Base-by-base conservation (phyloP, 2,888 invertebrate species). In the Hyppa rectilinea region DNA sequence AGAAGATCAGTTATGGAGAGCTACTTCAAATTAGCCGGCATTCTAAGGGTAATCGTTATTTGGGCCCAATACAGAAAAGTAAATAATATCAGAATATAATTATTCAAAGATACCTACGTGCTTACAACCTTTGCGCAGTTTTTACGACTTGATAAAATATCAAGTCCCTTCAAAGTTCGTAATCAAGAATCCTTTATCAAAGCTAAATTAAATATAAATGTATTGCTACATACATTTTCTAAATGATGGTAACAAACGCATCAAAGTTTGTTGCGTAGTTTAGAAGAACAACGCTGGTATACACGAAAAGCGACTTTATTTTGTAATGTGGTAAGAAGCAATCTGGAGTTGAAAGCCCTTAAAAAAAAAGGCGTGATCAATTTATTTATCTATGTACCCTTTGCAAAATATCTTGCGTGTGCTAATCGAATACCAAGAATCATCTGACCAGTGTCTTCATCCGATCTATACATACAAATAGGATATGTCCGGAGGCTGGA, bases 1-100 rank as follows among this genome's bases (percentile, higher is more conserved):
- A 70, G 26, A 43, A 23, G 38, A 49, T 53, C 20, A 17, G 17
- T 12, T 50, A 45, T 45, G n/a, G 14, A 71, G 40, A 0, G n/a
- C 55, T 55, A 56, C 67, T 72, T 66, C 17, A 38, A n/a, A 65
- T 47, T 31, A 31, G 17, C n/a, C n/a, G 52, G 29, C 7, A 20
- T 40, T 40, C 1, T 14, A 53, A 31, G 36, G n/a, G 26, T 38
- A 23, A 4, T 56, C 23, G 36, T 23, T 49, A 52, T 17, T 38
- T 29, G 14, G n/a, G 23, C 9, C 20, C n/a, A 36, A 29, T 29
- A 55, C n/a, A 36, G 9, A 14, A 26, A 20, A 4, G 10, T 50
- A 12, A 20, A 7, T 34, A 26, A 61, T 56, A n/a, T n/a, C n/a
- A n/a, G n/a, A n/a, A n/a, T n/a, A n/a, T n/a, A n/a, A n/a, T n/a